Percentiles rank a stretch among this genome's conserved stretches.
phyloP scores from a whole-genome alignment of 2,888 invertebrate genomes.

The Asteroscopus sphinx region DNA sequence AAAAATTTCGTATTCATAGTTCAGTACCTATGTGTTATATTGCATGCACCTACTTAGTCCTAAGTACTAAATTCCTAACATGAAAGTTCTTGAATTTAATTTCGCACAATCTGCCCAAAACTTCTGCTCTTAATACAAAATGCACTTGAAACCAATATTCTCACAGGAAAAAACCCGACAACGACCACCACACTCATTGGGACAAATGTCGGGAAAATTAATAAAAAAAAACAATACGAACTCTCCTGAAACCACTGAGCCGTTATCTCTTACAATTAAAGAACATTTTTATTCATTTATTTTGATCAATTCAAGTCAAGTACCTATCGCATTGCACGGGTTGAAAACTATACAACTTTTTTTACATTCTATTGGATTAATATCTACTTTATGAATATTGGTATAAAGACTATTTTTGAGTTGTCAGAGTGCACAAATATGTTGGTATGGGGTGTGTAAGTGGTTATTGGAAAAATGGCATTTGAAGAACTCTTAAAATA shows the following conservation, averaged over 20 bases:
- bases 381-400: constrained; percentile 35
- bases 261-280: constrained; percentile 78
- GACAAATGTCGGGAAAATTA: constrained; percentile 63
- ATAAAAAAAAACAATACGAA: constrained; percentile 79
- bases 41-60: no score
- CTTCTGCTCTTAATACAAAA: constrained; percentile 41
- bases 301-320: constrained; percentile 84
- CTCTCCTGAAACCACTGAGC: constrained; percentile 78
- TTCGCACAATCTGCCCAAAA: constrained; percentile 55
- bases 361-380: constrained; percentile 10
- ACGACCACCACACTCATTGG: constrained; percentile 58
- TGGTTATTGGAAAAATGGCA: constrained; percentile 84
- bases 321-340: constrained; percentile 80
- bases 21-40: no score
- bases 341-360: constrained; percentile 57
- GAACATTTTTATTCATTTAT: constrained; percentile 80
- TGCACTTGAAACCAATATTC: constrained; percentile 73
- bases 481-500: constrained; percentile 77
- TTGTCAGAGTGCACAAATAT: constrained; percentile 10
- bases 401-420: constrained; percentile 52
- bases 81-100: constrained; percentile 11
- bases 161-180: constrained; percentile 78
- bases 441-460: constrained; percentile 73
- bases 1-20: no score
- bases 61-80: not conserved